A percentile compares a stretch with the other conserved stretches of the same genome.
These are phyloP conservation scores for Ariolimax columbianus DNA, from an alignment of 2,888 invertebrate species.

Conservation along the genomic window DNA sequence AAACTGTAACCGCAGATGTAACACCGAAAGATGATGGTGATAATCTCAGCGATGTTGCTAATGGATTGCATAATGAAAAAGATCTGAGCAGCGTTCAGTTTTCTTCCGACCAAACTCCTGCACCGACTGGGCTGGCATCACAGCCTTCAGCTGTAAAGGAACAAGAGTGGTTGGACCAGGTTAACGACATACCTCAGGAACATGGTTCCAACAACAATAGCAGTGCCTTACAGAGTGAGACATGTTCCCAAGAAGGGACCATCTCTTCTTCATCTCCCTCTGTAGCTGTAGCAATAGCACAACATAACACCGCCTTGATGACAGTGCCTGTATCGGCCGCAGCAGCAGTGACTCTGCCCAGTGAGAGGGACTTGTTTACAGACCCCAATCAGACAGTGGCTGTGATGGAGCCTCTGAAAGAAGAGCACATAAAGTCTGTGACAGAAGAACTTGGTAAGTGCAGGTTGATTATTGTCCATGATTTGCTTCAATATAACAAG, in stretches of 20 bases:
- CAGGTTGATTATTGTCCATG: neutral
- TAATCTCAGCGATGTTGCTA: constrained; percentile 67
- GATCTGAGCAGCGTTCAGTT: constrained; percentile 23
- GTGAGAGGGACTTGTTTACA: neutral
- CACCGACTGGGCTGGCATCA: neutral
- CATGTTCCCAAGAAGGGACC: constrained; percentile 45
- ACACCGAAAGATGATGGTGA: constrained; percentile 60
- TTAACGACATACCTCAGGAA: neutral
- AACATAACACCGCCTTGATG: neutral
- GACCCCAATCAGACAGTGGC: constrained; percentile 61
- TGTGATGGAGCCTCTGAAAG: constrained; percentile 69
- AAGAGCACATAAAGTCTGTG: constrained; percentile 60
- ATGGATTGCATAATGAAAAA: constrained; percentile 63
- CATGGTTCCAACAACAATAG: constrained; percentile 38
- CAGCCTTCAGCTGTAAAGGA: neutral
- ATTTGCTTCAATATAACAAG: no score
- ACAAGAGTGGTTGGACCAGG: neutral
- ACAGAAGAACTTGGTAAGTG: constrained; percentile 12
- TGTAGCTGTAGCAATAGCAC: neutral
- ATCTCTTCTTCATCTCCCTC: constrained; percentile 28
- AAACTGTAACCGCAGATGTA: constrained; percentile 26
- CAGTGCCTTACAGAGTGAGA: constrained; percentile 54
- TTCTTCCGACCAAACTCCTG: neutral
- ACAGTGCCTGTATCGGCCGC: neutral
- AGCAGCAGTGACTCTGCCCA: neutral